Base-by-base conservation (phyloP, 2,888 invertebrate species). In the Lycophotia porphyrea region DNA sequence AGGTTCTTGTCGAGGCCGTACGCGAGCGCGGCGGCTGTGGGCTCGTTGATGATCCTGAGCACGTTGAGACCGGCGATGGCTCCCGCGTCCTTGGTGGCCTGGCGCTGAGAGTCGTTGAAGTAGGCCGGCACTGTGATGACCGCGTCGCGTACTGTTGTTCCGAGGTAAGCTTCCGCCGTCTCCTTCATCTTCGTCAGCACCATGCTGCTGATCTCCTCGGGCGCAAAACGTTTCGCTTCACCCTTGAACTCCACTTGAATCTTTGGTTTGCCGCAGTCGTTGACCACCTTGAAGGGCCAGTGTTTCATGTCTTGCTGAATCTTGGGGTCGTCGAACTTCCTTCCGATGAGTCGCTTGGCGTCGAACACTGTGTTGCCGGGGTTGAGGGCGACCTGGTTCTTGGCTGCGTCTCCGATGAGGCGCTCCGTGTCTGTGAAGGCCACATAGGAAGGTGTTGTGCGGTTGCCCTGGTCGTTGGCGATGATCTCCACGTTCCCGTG, bases 11-110 rank as follows among this genome's bases (percentile, higher is more conserved):
- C 98, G 74, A 98, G 95, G 21, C 99, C 98, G 91, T 99, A 98
- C 34, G 98, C 98, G 84, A 98, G 95, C 39, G 98, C 98, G 34
- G 98, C 98, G 7, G 98, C 98, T 3, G 98, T 99, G 5, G 99
- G 99, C 91, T 99, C 98, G 93, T 98, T 98, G 90, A 99, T 98
- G 90, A 99, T 99, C 83, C 99, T 97, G 74, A 99, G 96, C 1
- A 99, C 98, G 94, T 99, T 99, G 65, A 99, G 92, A 0, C 99
- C 99, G 58, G 99, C 98, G 90, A 98, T 98, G 70, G 97, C 97
- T 2, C 99, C 99, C 63, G 99, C 98, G 95, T 99, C 99, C 93
- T 99, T 99, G 52, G 98, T 98, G 64, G 98, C 98, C 92, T 98
- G 98, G 1, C 98, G 96, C 90, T 98, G 98, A 0, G 98, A 97